Evolutionary conservation across 2,113 vertebrate genomes (phyloP).

Genomic region (Pseudopodoces humilis): DNA sequence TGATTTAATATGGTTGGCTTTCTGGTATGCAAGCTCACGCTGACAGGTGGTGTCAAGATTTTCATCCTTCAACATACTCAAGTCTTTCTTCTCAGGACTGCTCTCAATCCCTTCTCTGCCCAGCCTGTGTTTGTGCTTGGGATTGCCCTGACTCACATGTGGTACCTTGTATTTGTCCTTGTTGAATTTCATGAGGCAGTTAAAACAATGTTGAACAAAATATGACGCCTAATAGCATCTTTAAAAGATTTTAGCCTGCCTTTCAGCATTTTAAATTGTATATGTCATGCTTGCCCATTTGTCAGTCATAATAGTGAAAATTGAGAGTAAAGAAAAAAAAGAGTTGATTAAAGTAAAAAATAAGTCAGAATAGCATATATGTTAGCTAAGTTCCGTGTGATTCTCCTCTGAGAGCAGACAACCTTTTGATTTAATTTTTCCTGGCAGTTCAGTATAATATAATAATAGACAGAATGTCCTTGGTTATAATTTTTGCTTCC

Average conservation of each 20-base stretch:
- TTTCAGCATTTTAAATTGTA: neutral
- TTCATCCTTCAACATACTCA: neutral
- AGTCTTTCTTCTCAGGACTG: neutral
- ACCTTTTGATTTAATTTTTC: slow-evolving; percentile 64
- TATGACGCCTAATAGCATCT: neutral
- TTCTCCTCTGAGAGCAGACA: slow-evolving; percentile 46
- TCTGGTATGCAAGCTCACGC: neutral
- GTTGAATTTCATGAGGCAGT: neutral
- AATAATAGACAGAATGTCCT: slow-evolving; percentile 17
- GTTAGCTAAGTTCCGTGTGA: neutral
- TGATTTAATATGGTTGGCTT: neutral
- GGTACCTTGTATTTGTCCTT: neutral
- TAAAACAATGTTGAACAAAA: neutral
- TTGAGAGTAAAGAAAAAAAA: neutral
- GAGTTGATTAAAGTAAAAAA: slow-evolving; percentile 12
- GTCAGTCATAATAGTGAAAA: neutral
- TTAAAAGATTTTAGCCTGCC: neutral
- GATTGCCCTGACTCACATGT: neutral
- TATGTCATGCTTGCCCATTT: neutral
- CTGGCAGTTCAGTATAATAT: slow-evolving; percentile 38
- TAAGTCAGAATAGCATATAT: neutral
- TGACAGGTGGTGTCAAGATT: neutral
- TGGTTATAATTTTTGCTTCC: slow-evolving; percentile 21
- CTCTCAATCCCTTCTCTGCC: neutral
- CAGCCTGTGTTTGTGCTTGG: neutral